phyloP scores from a whole-genome alignment of 2,113 vertebrate species.

The Scopus umbretta region DNA sequence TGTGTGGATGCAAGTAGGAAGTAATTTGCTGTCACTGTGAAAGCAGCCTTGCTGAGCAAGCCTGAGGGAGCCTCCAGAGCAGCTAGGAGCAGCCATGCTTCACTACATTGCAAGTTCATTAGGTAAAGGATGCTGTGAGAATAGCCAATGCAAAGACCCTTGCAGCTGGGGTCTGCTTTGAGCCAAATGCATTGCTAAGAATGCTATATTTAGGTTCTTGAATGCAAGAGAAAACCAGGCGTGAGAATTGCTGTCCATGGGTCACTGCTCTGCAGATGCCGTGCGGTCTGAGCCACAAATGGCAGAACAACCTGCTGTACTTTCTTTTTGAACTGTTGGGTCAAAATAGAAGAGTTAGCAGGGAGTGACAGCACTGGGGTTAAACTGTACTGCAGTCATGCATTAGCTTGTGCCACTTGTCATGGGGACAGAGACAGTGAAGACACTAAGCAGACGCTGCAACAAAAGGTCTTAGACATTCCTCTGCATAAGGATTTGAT shows the following conservation, averaged over 20 bases:
- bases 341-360: not conserved
- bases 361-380: not conserved
- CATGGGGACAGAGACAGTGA: not conserved
- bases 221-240: not conserved
- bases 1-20: not conserved
- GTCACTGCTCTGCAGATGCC: not conserved
- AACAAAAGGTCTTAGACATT: not conserved
- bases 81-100: not conserved
- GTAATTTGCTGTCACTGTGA: not conserved
- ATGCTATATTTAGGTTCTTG: constrained; percentile 10
- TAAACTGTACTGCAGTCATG: not conserved
- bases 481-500: not conserved
- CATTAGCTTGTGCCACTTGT: not conserved
- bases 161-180: constrained; percentile 37
- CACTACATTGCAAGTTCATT: not conserved
- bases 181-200: constrained; percentile 14
- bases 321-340: not conserved
- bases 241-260: not conserved
- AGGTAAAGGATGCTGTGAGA: constrained; percentile 25
- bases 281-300: not conserved
- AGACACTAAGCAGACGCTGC: not conserved
- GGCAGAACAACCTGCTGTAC: not conserved
- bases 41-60: not conserved
- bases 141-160: not conserved
- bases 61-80: not conserved